Evolutionary conservation across 2,113 vertebrate species (phyloP).

Genomic region (Cynocephalus volans): DNA sequence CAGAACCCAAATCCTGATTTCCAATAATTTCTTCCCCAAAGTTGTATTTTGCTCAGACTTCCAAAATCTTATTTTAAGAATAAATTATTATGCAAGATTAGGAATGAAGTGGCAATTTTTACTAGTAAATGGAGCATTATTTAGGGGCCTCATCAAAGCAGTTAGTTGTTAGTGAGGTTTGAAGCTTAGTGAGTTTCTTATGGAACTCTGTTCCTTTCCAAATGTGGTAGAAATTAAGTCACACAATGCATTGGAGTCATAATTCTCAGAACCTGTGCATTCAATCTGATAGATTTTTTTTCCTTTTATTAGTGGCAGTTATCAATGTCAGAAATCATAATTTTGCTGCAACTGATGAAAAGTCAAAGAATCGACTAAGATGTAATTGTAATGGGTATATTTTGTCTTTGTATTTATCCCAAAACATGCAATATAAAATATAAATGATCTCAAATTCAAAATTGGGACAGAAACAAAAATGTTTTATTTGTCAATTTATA

Average conservation of each 20-base stretch:
- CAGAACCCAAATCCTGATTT: background rate
- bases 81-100: slow-evolving; percentile 27
- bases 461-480: background rate
- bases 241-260: background rate
- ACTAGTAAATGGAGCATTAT: background rate
- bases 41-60: background rate
- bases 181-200: background rate
- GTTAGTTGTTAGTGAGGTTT: background rate
- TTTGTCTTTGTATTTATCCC: background rate
- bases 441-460: slow-evolving; percentile 52
- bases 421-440: slow-evolving; percentile 17
- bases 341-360: slow-evolving; percentile 11
- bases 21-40: background rate
- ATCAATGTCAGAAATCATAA: background rate
- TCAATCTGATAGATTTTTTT: background rate
- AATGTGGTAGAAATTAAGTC: background rate
- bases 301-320: background rate
- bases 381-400: background rate
- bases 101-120: background rate
- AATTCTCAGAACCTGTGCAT: background rate
- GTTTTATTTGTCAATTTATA: background rate
- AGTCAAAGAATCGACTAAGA: background rate
- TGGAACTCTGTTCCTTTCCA: background rate
- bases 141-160: background rate
- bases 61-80: background rate